Conservation (phyloP, 2,888 invertebrate genomes). For the Xestia sexstrigata region DNA sequence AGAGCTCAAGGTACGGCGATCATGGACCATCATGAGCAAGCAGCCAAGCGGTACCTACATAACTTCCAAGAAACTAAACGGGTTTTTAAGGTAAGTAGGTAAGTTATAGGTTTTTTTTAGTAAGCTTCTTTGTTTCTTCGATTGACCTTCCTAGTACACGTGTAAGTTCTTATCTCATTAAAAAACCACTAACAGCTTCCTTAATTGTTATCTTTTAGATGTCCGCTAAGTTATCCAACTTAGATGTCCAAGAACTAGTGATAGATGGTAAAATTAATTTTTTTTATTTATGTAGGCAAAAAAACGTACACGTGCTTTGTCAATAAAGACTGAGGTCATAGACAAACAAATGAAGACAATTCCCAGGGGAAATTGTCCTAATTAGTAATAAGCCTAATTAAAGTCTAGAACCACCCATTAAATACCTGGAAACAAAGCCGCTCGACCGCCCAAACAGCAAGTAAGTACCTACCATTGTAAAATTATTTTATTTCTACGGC, state of each 20-base stretch:
- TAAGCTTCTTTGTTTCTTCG: neutral
- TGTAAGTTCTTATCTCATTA: neutral
- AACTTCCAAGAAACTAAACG: neutral
- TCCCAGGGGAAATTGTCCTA: constrained; percentile 30
- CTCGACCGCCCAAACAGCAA: neutral
- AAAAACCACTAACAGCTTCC: neutral
- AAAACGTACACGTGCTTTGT: constrained; percentile 9
- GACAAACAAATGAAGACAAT: constrained; percentile 15
- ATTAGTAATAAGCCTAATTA: constrained; percentile 43
- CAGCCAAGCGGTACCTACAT: neutral
- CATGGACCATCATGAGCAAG: neutral
- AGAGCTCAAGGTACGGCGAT: neutral
- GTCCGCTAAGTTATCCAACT: neutral
- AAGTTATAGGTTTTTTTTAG: too few relatives aligned
- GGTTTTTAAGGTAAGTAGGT: neutral
- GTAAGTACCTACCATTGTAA: neutral
- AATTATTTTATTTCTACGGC: neutral
- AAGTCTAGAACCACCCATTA: constrained; percentile 45
- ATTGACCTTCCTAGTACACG: neutral
- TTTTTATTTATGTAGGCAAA: too few relatives aligned
- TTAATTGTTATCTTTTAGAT: neutral
- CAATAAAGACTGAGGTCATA: constrained; percentile 16
- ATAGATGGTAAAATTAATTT: neutral
- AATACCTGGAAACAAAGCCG: constrained; percentile 21
- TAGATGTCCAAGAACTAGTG: neutral